Percentiles rank a stretch among this genome's conserved stretches.
Evolutionary conservation across 2,797 vertebrate species (phyloP).

Genomic region (Microctenopoma steveboyesi): DNA sequence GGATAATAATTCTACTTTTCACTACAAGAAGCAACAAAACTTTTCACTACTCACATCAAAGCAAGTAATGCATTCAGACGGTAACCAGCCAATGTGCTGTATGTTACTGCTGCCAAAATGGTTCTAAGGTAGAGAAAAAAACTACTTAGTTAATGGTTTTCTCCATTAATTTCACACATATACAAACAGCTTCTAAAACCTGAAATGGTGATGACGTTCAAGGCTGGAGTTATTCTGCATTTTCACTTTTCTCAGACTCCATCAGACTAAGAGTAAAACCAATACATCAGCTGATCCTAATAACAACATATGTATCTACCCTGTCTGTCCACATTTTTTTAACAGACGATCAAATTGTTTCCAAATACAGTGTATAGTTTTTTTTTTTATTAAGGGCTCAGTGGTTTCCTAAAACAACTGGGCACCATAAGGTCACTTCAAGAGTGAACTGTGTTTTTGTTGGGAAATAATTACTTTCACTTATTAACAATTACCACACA

Average conservation of each 20-base stretch:
- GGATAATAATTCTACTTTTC: slow-evolving; percentile 8
- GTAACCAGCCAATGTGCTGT: slow-evolving; percentile 1
- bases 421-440: neutral
- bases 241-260: no score
- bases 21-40: neutral
- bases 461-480: neutral
- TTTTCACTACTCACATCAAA: neutral
- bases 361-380: no score
- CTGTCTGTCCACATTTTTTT: no score
- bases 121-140: slow-evolving; percentile 28
- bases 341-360: no score
- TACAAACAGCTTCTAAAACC: neutral
- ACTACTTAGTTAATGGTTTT: neutral
- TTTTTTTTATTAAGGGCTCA: neutral
- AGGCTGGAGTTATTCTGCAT: neutral
- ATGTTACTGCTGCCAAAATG: slow-evolving; percentile 7
- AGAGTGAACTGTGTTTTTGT: neutral
- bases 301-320: no score
- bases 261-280: no score
- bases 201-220: neutral
- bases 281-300: neutral
- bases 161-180: neutral
- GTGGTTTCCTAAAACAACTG: neutral
- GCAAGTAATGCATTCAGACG: slow-evolving; percentile 4
- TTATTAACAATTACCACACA: no score